Percentiles rank a stretch among this genome's conserved stretches.
These are phyloP conservation scores for Iphiclides podalirius DNA, from an alignment of 2,888 invertebrate genomes.

Conservation along the genomic window DNA sequence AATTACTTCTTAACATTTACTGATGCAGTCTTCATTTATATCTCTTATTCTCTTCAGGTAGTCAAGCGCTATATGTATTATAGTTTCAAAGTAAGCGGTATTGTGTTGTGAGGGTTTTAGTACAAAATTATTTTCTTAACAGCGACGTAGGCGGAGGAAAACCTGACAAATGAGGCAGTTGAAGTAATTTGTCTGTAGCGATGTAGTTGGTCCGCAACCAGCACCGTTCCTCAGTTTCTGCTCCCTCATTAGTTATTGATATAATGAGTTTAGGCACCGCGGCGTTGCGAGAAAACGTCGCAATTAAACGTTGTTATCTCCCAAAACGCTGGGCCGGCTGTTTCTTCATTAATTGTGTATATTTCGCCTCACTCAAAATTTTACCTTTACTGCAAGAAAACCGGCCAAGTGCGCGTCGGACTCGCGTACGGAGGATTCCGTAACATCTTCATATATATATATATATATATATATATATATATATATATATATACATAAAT, in stretches of 20 bases:
- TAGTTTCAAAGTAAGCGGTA: no score
- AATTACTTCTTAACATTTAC: no score
- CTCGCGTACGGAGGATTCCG: no score
- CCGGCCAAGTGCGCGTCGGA: no score
- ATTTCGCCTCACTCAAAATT: neutral
- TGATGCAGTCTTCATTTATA: no score
- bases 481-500: no score
- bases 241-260: conserved; percentile 17
- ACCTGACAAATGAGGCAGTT: conserved; percentile 11
- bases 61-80: no score
- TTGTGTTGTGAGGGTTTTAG: no score
- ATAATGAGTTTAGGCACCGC: conserved; percentile 15
- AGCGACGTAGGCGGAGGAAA: neutral
- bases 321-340: neutral
- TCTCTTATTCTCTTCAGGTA: no score
- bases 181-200: conserved; percentile 9
- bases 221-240: conserved; percentile 4
- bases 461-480: no score
- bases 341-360: neutral
- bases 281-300: neutral
- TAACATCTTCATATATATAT: no score
- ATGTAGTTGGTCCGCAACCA: conserved; percentile 5
- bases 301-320: conserved; percentile 6
- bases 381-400: neutral
- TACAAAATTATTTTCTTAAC: conserved; percentile 1